Percentiles rank a stretch among this genome's conserved stretches.
Evolutionary conservation across 2,797 vertebrate species (phyloP).

Genomic region (Muscicapa comitata): DNA sequence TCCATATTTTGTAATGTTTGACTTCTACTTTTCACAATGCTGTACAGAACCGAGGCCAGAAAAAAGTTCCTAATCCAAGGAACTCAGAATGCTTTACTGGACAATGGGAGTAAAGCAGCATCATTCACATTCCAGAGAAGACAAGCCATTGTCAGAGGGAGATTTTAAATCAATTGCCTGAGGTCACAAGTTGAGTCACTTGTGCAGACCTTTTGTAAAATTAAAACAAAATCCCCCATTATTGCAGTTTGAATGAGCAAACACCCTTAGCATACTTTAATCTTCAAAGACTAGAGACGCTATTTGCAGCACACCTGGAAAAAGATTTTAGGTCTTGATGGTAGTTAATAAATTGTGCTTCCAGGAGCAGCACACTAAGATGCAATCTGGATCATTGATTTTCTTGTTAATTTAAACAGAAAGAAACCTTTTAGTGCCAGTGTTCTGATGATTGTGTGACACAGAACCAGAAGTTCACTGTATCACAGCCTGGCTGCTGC

Average conservation of each 20-base stretch:
- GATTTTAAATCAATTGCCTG: background rate
- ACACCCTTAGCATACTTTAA: background rate
- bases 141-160: background rate
- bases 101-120: background rate
- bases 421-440: background rate
- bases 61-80: background rate
- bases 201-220: background rate
- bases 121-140: background rate
- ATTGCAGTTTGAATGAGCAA: background rate
- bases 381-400: rapidly evolving
- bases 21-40: background rate
- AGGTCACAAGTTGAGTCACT: background rate
- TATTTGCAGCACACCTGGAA: background rate
- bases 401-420: background rate
- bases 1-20: background rate
- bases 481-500: background rate
- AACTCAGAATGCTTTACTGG: background rate
- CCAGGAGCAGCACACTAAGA: background rate
- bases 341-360: background rate
- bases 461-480: background rate
- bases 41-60: rapidly evolving
- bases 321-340: background rate
- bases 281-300: background rate
- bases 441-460: rapidly evolving
- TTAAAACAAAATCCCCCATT: background rate